Evolutionary conservation across 2,888 invertebrate species (phyloP).

Genomic region (Brachyptera putata): DNA sequence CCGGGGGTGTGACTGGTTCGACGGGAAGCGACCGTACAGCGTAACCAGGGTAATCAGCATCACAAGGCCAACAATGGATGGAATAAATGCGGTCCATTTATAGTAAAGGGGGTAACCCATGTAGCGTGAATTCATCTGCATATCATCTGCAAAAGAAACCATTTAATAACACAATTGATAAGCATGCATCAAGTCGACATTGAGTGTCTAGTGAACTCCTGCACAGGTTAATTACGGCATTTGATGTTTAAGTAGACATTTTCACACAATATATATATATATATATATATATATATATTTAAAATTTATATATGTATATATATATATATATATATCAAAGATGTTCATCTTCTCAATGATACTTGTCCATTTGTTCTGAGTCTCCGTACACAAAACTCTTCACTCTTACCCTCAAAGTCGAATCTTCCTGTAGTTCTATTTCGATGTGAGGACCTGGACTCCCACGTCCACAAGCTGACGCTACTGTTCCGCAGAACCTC

Average conservation of each 20-base stretch:
- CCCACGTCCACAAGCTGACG: conserved; percentile 43
- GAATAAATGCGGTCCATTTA: conserved; percentile 48
- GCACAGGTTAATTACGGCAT: no score
- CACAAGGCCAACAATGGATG: conserved; percentile 41
- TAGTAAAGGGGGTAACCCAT: conserved; percentile 42
- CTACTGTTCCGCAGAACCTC: conserved; percentile 38
- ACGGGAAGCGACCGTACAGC: conserved; percentile 42
- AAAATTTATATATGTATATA: no score
- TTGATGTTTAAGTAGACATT: no score
- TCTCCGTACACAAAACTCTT: no score
- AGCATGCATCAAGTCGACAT: no score
- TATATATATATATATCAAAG: no score
- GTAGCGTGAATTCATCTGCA: conserved; percentile 48
- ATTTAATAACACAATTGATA: no score
- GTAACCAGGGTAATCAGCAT: conserved; percentile 41
- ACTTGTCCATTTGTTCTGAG: no score
- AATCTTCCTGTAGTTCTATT: conserved; percentile 43
- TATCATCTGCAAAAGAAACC: conserved; percentile 44
- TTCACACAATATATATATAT: no score
- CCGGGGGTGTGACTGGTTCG: conserved; percentile 25
- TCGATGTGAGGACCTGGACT: conserved; percentile 41
- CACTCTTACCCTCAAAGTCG: conserved; percentile 40
- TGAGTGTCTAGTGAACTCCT: no score
- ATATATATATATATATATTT: neutral
- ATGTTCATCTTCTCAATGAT: no score